Conservation (phyloP, 1,140 invertebrate species). For the Drosophila punjabiensis region DNA sequence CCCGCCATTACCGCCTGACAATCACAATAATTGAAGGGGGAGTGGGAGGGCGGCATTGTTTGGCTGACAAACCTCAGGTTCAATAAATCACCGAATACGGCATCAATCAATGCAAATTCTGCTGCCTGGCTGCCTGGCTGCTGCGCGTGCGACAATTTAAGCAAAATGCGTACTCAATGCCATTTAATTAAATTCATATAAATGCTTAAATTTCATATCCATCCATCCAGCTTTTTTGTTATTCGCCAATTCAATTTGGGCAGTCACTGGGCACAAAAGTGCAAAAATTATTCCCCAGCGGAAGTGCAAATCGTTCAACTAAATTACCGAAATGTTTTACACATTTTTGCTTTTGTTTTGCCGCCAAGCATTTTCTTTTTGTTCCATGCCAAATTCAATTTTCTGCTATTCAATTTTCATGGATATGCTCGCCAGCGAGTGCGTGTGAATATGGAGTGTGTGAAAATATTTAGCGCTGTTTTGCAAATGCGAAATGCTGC, state of each 20-base stretch:
- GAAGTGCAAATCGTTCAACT: slow-evolving; percentile 58
- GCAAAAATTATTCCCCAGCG: slow-evolving; percentile 53
- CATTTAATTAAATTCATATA: slow-evolving; percentile 54
- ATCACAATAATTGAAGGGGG: slow-evolving; percentile 60
- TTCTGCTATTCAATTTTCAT: slow-evolving; percentile 57
- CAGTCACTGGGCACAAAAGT: slow-evolving; percentile 43
- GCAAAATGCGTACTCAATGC: slow-evolving; percentile 34
- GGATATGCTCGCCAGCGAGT: slow-evolving; percentile 11
- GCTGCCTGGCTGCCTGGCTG: slow-evolving; percentile 20
- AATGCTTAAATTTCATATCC: slow-evolving; percentile 37
- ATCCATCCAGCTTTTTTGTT: slow-evolving; percentile 29
- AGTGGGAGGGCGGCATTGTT: slow-evolving; percentile 17
- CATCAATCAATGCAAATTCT: slow-evolving; percentile 78
- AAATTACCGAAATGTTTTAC: slow-evolving; percentile 35
- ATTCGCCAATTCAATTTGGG: slow-evolving; percentile 57
- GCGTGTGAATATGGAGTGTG: slow-evolving; percentile 31
- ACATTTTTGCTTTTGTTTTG: slow-evolving; percentile 28
- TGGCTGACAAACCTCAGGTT: slow-evolving; percentile 65
- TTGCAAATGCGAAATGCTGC: slow-evolving; percentile 23
- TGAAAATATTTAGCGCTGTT: slow-evolving; percentile 40
- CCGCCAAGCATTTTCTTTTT: slow-evolving; percentile 11
- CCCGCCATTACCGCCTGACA: slow-evolving; percentile 45
- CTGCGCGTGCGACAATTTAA: slow-evolving; percentile 29
- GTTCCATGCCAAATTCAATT: slow-evolving; percentile 48
- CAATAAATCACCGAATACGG: slow-evolving; percentile 73